Conservation (phyloP, 1,140 invertebrate species). For the Cryptotermes secundus region DNA sequence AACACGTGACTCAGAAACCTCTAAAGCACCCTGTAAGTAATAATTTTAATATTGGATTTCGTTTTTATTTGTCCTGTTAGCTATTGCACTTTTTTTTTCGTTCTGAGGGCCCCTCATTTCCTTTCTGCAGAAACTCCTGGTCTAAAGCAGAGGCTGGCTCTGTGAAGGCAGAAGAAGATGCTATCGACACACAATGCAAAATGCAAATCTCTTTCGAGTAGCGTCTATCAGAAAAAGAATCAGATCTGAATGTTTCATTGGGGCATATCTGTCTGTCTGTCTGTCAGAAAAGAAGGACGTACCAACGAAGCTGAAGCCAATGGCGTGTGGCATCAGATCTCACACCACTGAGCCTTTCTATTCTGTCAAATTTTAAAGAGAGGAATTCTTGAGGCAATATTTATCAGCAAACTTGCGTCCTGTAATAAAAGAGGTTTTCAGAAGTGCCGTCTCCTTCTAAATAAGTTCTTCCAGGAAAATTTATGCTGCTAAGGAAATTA, state of each 20-base stretch:
- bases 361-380: no score
- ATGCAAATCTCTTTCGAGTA: not conserved
- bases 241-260: not conserved
- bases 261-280: not conserved
- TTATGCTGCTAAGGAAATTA: no score
- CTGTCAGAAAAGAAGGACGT: not conserved
- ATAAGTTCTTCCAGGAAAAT: no score
- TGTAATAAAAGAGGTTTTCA: no score
- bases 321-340: not conserved
- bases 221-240: not conserved
- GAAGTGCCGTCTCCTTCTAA: no score
- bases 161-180: not conserved
- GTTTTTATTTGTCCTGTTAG: no score
- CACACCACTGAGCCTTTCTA: no score
- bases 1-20: no score
- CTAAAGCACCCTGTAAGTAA: no score
- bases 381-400: no score
- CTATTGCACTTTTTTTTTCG: not conserved
- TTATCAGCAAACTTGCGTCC: no score
- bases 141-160: not conserved
- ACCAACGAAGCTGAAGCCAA: not conserved
- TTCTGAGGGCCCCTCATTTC: not conserved
- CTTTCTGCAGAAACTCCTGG: not conserved
- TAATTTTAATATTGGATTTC: no score
- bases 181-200: not conserved